Evolutionary conservation across 2,888 invertebrate species (phyloP), one percentile per base, ranked within the genome.

Genomic region (Latheticus oryzae): DNA sequence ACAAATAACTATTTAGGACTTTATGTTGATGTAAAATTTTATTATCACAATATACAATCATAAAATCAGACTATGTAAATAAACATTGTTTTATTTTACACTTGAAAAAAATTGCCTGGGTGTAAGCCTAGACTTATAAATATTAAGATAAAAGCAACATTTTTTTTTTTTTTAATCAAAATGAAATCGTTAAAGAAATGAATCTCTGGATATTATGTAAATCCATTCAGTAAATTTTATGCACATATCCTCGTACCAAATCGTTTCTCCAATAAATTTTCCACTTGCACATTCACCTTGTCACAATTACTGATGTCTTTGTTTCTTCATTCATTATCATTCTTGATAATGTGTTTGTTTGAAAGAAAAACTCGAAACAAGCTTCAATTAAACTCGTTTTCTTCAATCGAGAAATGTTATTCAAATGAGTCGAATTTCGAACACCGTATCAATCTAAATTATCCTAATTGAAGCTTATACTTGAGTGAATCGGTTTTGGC

Each of bases 231-330:
- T 58, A 58, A 64, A 68, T 70, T n/a, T 69, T 67, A 72, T 70
- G 64, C 61, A 58, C 61, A 65, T 71, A 72, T 72, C 73, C 73
- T 73, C 73, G 73, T 72, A 73, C 72, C 68, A 66, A 66, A 71
- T 73, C 68, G 65, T 67, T 65, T 61, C n/a, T 63, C 68, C 65
- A 66, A 66, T 73, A 72, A 73, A 73, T 71, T 65, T 63, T 58
- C 53, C 64, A 60, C 63, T 62, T 63, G 63, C 63, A 55, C 58
- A 60, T 63, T 68, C 62, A 74, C 75, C 75, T 74, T 75, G 75
- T 75, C 75, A 74, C 74, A 75, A 71, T 71, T 74, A 72, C 72
- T 73, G 71, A 73, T 69, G 73, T 73, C 70, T 73, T 70, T 72
- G 69, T 73, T 72, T 45, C 52, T n/a, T n/a, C n/a, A 23, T 42